Evolutionary conservation across 2,888 invertebrate genomes (phyloP), one percentile per base, ranked within the genome.

Genomic region (Colostygia pectinataria): DNA sequence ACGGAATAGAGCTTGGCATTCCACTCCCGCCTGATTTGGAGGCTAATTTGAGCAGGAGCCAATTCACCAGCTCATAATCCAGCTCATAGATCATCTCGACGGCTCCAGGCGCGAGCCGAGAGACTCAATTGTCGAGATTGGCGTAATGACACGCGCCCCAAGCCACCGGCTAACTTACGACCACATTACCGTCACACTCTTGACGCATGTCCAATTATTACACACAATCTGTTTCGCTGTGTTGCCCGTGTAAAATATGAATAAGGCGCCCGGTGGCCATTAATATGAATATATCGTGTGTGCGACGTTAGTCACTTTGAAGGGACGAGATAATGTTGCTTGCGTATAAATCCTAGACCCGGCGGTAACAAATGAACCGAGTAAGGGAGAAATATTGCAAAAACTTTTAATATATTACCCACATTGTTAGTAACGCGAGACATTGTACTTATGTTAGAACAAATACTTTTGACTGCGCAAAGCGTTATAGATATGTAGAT

Each of bases 141-240:
- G 82, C 83, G 79, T 83, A 84, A 86, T 81, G 85, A 83, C 85
- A 84, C 80, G 72, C 61, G 80, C 80, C 75, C 62, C 63, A 67
- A 74, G 77, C 83, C 73, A 68, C 74, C 72, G 66, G 66, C 81
- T 87, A 80, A 87, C 84, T 71, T 86, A 88, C 78, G 82, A 71
- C 77, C 84, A 75, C 79, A 89, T 89, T 87, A 86, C 78, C 72
- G 73, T 78, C 81, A 84, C 87, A 82, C 73, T 77, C 78, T 77
- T 86, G 88, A 87, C 86, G 81, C 83, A 80, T 84, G 83, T 85
- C 85, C 87, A 87, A 88, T 88, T 88, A 88, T 81, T 82, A 82
- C 83, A 77, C 68, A 85, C 84, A 83, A 85, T 86, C 79, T 84
- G 77, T 83, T 81, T 74, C 72, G 74, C 68, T 68, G 71, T 67